Evolutionary conservation across 2,888 invertebrate species (phyloP).

Genomic region (Megamerina dolium): DNA sequence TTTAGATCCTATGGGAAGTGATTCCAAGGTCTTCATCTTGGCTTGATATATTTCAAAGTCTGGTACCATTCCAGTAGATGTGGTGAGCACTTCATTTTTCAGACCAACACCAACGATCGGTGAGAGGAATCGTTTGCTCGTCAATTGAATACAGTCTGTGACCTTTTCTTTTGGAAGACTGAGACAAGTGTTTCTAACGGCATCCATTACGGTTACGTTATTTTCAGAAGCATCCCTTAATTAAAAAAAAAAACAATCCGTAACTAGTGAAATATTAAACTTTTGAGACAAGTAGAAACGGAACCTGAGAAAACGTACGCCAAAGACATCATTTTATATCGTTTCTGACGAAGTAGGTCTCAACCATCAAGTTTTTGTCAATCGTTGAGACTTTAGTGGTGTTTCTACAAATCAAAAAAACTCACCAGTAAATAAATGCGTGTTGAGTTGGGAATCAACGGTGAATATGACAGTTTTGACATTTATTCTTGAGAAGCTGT

Average conservation of each 20-base stretch:
- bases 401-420: too few relatives aligned
- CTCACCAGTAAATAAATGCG: too few relatives aligned
- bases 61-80: slow-evolving; percentile 12
- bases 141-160: slow-evolving; percentile 10
- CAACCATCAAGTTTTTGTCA: too few relatives aligned
- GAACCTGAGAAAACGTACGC: slow-evolving; percentile 8
- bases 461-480: too few relatives aligned
- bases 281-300: slow-evolving; percentile 14
- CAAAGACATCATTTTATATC: too few relatives aligned
- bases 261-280: slow-evolving; percentile 11
- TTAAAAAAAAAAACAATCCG: slow-evolving; percentile 1
- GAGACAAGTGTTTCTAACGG: slow-evolving; percentile 10
- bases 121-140: too few relatives aligned
- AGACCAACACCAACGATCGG: slow-evolving; percentile 11
- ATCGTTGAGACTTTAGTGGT: too few relatives aligned
- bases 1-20: slow-evolving; percentile 8
- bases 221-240: not conserved
- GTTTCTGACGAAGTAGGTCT: too few relatives aligned
- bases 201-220: slow-evolving; percentile 6
- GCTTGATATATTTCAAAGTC: slow-evolving; percentile 12
- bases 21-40: too few relatives aligned
- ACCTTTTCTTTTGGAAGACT: slow-evolving; percentile 9
- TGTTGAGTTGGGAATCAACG: too few relatives aligned
- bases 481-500: too few relatives aligned
- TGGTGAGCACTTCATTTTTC: slow-evolving; percentile 11